Conservation (phyloP, 2,113 vertebrate species). For the Lampris megalopsis region DNA sequence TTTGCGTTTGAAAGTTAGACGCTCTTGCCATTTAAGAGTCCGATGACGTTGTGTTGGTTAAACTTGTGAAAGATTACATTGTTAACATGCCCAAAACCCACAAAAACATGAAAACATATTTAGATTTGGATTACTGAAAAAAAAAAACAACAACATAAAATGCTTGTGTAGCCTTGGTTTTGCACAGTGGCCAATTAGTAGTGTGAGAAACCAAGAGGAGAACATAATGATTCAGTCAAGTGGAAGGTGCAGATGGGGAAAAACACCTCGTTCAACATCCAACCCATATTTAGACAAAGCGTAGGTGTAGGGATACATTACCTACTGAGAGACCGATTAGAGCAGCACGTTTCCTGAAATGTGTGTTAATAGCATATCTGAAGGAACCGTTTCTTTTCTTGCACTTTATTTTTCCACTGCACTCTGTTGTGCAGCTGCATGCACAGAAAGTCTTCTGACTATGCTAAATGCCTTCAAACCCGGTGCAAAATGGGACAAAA, state of each 20-base stretch:
- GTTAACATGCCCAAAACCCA: not conserved
- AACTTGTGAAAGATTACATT: not conserved
- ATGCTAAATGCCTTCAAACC: conserved; percentile 53
- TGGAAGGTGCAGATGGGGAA: too few relatives aligned
- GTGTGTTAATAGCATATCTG: not conserved
- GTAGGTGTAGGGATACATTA: not conserved
- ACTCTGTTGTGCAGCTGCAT: conserved; percentile 9
- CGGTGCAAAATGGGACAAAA: conserved; percentile 68
- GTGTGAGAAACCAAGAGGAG: not conserved
- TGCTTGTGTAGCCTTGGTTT: too few relatives aligned
- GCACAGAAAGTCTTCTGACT: conserved; percentile 43
- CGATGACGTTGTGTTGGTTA: not conserved
- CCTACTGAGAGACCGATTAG: not conserved
- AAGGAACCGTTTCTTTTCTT: conserved; percentile 6
- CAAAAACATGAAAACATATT: too few relatives aligned
- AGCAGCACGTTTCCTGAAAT: not conserved
- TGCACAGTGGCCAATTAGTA: not conserved
- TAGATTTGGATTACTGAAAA: not conserved
- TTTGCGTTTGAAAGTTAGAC: conserved; percentile 3
- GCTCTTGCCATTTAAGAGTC: not conserved
- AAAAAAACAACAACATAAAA: not conserved
- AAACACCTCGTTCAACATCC: not conserved
- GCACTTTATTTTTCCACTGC: not conserved
- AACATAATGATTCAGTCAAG: not conserved
- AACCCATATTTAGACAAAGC: not conserved